Evolutionary conservation across 2,888 invertebrate genomes (phyloP), one percentile per base, ranked within the genome.

Genomic region (Gymnocheta viridis): DNA sequence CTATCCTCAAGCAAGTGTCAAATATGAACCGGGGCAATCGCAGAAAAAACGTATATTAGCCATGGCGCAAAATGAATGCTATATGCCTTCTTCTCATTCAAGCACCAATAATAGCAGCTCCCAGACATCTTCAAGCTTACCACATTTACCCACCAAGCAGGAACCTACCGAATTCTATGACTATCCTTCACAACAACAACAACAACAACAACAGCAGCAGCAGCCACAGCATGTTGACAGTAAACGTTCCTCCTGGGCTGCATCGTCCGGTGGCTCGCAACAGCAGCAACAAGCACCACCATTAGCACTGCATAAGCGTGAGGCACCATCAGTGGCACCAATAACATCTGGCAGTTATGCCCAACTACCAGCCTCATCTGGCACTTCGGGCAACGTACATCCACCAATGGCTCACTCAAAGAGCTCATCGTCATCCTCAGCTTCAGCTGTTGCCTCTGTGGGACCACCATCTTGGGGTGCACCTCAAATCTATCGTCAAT

Each of bases 41-140:
- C 97, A 98, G 92, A 98, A 98, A 94, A 98, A 98, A 91, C 94
- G 97, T 32, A 93, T 98, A 72, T 92, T 98, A 85, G 97, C 97
- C 72, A 96, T 98, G 92, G 97, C 96, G 74, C 97, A 97, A 89
- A 95, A 94, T 19, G 95, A 96, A 88, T 95, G 95, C 88, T 93
- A 94, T 91, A 92, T 94, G 89, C 94, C 95, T 87, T 94, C 95
- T 88, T 83, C 66, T 44, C 85, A 72, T 84, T 73, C 67, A 32
- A 82, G 74, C 83, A 85, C 82, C n/a, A 88, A 69, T n/a, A n/a
- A n/a, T 73, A 86, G 74, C 84, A 87, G 77, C 82, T 76, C 83
- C 24, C 85, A 85, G 24, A 87, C 85, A 5, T 84, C 87, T 9
- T 86, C 84, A 49, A 90, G 88, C 81, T 88, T 92, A 86, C 90